Evolutionary conservation across 2,113 vertebrate genomes (phyloP).

Genomic region (Mormyrus lacerda): DNA sequence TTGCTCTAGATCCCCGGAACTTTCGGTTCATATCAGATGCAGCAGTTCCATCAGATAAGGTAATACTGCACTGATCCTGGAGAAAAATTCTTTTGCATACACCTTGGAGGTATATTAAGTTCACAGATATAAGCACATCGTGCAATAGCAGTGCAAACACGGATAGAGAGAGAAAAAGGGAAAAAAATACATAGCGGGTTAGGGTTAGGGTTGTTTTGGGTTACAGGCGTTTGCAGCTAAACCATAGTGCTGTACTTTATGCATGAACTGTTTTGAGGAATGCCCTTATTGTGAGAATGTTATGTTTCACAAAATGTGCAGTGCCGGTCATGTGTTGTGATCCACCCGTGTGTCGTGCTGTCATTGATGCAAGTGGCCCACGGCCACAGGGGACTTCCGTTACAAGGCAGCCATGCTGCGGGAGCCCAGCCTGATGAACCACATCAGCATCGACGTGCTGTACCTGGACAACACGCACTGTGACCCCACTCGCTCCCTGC

Average conservation of each 20-base stretch:
- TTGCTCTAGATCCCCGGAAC: neutral
- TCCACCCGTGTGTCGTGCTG: neutral
- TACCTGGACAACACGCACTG: slow-evolving; percentile 95
- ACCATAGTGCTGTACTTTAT: no score
- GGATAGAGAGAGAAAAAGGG: no score
- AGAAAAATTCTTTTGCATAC: neutral
- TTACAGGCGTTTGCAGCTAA: no score
- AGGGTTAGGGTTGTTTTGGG: no score
- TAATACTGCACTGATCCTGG: neutral
- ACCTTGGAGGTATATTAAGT: neutral
- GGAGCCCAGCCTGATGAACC: slow-evolving; percentile 63
- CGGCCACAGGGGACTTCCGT: slow-evolving; percentile 80
- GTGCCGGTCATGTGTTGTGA: neutral
- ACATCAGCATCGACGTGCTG: slow-evolving; percentile 74
- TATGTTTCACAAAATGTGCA: no score
- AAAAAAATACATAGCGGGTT: no score
- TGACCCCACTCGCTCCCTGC: slow-evolving; percentile 67
- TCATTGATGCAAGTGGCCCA: neutral
- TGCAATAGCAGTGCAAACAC: neutral
- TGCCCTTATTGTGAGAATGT: no score
- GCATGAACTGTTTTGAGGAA: no score
- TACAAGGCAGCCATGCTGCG: slow-evolving; percentile 74
- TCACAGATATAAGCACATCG: neutral
- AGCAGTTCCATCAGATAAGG: neutral
- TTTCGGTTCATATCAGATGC: neutral